Percentiles rank a stretch among this genome's conserved stretches.
Conservation (phyloP, 2,113 vertebrate genomes). For the Oncorhynchus tshawytscha region DNA sequence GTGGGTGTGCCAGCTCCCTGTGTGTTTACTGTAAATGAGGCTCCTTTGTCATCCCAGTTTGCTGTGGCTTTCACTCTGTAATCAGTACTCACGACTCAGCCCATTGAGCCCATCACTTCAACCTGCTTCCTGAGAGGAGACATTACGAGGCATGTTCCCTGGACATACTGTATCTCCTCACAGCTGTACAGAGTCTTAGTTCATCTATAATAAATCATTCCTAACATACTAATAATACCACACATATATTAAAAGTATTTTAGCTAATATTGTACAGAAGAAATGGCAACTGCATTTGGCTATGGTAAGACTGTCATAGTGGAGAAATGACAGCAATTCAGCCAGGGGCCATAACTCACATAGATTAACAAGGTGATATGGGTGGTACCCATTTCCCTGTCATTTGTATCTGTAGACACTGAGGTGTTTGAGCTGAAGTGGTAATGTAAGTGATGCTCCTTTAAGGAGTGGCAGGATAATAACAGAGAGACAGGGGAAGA, state of each 20-base stretch:
- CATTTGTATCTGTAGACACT: slow-evolving; percentile 13
- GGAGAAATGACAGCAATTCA: not conserved
- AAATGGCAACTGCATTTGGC: too few relatives aligned
- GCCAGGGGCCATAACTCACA: too few relatives aligned
- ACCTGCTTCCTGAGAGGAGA: not conserved
- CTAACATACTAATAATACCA: too few relatives aligned
- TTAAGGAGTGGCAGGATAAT: slow-evolving; percentile 24
- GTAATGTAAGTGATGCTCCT: slow-evolving; percentile 34
- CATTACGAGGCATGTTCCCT: not conserved
- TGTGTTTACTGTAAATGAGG: slow-evolving; percentile 66
- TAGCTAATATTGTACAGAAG: too few relatives aligned
- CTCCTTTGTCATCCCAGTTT: slow-evolving; percentile 52
- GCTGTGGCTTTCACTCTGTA: slow-evolving; percentile 1
- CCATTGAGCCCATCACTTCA: not conserved
- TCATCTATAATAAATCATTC: too few relatives aligned
- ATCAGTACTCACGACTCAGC: not conserved
- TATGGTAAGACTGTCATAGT: not conserved
- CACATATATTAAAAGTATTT: too few relatives aligned
- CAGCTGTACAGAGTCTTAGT: not conserved
- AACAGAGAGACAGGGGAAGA: slow-evolving; percentile 57
- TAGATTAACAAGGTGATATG: slow-evolving; percentile 23
- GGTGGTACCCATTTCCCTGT: not conserved
- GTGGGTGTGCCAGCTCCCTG: slow-evolving; percentile 22
- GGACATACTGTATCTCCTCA: not conserved
- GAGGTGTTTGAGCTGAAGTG: not conserved